Percentiles rank a stretch among this genome's conserved stretches.
Conservation (phyloP, 2,888 invertebrate species). For the Eilema depressum region DNA sequence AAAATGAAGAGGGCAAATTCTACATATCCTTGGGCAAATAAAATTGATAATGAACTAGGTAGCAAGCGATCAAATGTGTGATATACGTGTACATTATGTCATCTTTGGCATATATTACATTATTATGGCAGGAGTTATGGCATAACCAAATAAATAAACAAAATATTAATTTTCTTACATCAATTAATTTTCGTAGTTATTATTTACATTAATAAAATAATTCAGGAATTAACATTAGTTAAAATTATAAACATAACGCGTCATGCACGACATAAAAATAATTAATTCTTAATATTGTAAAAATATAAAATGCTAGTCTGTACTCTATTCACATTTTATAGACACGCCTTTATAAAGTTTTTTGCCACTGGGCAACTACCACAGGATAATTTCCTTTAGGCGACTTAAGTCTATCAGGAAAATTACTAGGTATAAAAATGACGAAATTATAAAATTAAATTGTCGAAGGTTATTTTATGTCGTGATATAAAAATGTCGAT, state of each 20-base stretch:
- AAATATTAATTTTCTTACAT: slow-evolving; percentile 16
- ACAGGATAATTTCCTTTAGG: too few relatives aligned
- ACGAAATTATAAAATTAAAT: too few relatives aligned
- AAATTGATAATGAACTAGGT: slow-evolving; percentile 28
- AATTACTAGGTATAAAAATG: too few relatives aligned
- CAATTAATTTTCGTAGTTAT: slow-evolving; percentile 4
- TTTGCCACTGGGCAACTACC: neutral
- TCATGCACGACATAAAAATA: slow-evolving; percentile 27
- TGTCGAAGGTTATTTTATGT: too few relatives aligned
- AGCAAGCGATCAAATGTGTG: slow-evolving; percentile 20
- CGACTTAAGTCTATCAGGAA: too few relatives aligned
- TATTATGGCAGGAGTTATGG: slow-evolving; percentile 40
- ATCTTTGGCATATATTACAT: slow-evolving; percentile 39
- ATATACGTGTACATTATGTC: slow-evolving; percentile 21
- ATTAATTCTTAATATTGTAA: slow-evolving; percentile 19
- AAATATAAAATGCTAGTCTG: slow-evolving; percentile 3
- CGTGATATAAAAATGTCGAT: too few relatives aligned
- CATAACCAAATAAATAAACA: slow-evolving; percentile 29
- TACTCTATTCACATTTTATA: slow-evolving; percentile 5
- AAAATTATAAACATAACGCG: slow-evolving; percentile 24
- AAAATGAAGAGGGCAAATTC: neutral
- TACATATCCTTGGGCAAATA: slow-evolving; percentile 30
- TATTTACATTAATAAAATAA: slow-evolving; percentile 21
- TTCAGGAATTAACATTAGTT: slow-evolving; percentile 12
- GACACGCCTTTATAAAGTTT: neutral